Base-by-base conservation (phyloP, 2,888 invertebrate genomes). In the Caenorhabditis afra region DNA sequence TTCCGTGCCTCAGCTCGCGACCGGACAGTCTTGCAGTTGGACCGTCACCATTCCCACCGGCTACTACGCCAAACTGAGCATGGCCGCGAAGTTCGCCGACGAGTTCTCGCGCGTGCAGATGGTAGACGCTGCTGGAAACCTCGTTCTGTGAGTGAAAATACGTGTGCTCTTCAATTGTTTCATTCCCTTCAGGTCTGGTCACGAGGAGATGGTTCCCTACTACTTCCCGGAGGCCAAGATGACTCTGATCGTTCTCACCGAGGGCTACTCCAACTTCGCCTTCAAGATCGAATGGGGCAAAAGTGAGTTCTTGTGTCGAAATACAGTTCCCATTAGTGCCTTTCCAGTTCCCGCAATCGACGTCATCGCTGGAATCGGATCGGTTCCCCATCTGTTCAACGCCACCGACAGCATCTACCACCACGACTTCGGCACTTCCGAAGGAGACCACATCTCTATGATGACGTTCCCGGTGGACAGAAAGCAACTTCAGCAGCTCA, bases 171-270 rank as follows among this genome's bases (percentile, higher is more conserved):
- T 1, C 8, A 10, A 18, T 3, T 12, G 18, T 50, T 22, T 20
- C n/a, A 7, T 18, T 2, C 16, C 4, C 20, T 23, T 23, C 29
- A 64, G 64, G 52, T 23, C 53, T 0, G 45, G 53, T 14, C 53
- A 55, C 23, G 65, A 65, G 8, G 45, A 16, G 11, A 45, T 23
- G 41, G 29, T 22, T n/a, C 65, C 65, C 1, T 55, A 65, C 18
- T 65, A 53, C 45, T 65, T 59, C 53, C 68, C 59, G 14, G 14
- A 50, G 3, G 20, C 58, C 16, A 68, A 68, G 44, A 59, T 68
- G 35, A 68, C 68, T 0, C 35, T 68, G 8, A 18, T 39, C 16
- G 52, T 68, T 1, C 35, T 35, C 20, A 61, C 41, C 20, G 59
- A 61, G 8, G 68, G n/a, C 5, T 44, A 16, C 1, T 44, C 59